Evolutionary conservation across 2,797 vertebrate species (phyloP).

Genomic region (Notolabrus celidotus): DNA sequence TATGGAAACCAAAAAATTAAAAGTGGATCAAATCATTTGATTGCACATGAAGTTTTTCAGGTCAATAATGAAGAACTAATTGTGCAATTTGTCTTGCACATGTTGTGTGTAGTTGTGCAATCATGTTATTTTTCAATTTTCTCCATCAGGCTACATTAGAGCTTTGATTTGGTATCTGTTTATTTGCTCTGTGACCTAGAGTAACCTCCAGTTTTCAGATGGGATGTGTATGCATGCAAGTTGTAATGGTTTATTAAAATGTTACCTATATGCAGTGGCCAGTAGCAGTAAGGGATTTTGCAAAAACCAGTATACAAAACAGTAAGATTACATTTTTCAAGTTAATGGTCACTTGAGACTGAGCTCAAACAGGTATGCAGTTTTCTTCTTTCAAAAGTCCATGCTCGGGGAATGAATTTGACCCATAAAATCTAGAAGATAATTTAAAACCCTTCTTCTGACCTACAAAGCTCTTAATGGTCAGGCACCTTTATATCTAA

Average conservation of each 20-base stretch:
- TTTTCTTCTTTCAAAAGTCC: too few relatives aligned
- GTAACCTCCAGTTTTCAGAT: not conserved
- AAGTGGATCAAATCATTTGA: constrained; percentile 48
- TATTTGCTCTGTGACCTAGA: not conserved
- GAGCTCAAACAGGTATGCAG: too few relatives aligned
- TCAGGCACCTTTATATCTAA: too few relatives aligned
- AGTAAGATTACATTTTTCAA: not conserved
- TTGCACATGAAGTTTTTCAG: constrained; percentile 53
- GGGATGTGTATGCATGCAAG: not conserved
- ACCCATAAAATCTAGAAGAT: too few relatives aligned
- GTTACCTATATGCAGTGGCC: not conserved
- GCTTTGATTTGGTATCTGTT: constrained; percentile 16
- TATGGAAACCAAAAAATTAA: constrained; percentile 61
- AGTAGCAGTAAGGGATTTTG: not conserved
- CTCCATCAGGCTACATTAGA: not conserved
- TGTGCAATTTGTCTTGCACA: constrained; percentile 38
- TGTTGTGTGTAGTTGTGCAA: not conserved
- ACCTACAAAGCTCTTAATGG: too few relatives aligned
- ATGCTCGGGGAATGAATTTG: too few relatives aligned
- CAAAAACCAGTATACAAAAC: not conserved
- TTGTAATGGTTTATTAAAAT: not conserved
- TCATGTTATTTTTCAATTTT: constrained; percentile 18
- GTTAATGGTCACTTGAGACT: too few relatives aligned
- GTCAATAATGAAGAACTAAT: constrained; percentile 60
- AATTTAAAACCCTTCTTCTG: too few relatives aligned